Evolutionary conservation across 30 jellyfish, hydroid and myxozoan genomes (phyloP).

Genomic region (Turritopsis dohrnii): DNA sequence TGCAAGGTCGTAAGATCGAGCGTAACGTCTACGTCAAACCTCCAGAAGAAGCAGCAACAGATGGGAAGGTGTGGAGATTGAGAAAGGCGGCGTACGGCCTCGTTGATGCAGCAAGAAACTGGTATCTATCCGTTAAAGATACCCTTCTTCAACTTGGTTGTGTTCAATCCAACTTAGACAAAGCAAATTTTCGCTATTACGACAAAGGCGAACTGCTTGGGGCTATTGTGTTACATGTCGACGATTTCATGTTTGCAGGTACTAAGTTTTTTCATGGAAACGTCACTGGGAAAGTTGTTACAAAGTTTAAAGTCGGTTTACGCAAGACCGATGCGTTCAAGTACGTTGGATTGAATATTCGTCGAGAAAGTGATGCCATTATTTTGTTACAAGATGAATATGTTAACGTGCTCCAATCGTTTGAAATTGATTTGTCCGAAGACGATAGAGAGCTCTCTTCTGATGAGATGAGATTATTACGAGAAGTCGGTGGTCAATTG

Average conservation of each 20-base stretch:
- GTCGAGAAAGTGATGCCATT: neutral
- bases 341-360: neutral
- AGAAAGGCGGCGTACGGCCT: constrained; percentile 23
- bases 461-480: neutral
- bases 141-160: constrained; percentile 1
- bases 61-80: neutral
- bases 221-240: neutral
- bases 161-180: constrained; percentile 17
- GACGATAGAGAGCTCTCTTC: neutral
- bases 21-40: neutral
- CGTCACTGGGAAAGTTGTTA: neutral
- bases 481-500: neutral
- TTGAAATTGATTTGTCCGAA: constrained; percentile 1
- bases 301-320: neutral
- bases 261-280: neutral
- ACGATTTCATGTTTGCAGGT: neutral
- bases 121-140: constrained; percentile 16
- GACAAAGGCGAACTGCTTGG: neutral
- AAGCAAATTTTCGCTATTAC: constrained; percentile 18
- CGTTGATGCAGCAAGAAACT: constrained; percentile 25
- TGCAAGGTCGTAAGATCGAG: neutral
- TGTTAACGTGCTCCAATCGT: constrained; percentile 8
- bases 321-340: neutral
- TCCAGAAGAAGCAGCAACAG: neutral
- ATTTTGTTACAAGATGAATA: neutral